Evolutionary conservation across 2,113 vertebrate genomes (phyloP), one percentile per base, ranked within the genome.

Genomic region (Notechis scutatus): DNA sequence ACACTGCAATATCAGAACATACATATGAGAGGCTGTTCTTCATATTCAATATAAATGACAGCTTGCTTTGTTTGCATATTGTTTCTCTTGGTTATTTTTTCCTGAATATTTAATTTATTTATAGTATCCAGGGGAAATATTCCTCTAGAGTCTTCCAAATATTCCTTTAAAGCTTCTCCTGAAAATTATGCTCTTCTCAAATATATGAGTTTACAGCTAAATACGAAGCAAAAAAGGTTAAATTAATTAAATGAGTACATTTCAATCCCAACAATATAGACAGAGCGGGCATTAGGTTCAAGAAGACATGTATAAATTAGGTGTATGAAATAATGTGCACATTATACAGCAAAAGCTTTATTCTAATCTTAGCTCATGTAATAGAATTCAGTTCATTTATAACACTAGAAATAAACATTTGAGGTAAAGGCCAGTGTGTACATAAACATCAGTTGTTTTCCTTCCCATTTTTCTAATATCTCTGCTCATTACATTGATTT

Each of bases 1-100:
- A 99, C 7, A 97, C 99, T 99, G 95, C 2, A 90, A 95, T 12
- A 92, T 91, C 95, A 87, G 74, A 90, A 92, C 52, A 96, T 10
- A 64, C 1, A 74, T 0, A 0, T 0, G 15, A 11, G 21, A 4
- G 24, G 29, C 12, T 29, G 26, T 34, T 89, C 11, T 52, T 87
- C 47, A n/a, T 29, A 87, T 42, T 81, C 34, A 81, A 42, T 81
- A 81, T 34, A 81, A 39, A 81, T 21, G 10, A 45, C 23, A 86
- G 85, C 42, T 85, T 39, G 6, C 39, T 86, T 47, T 81, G n/a
- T 81, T 74, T 74, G 15, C 3, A 1, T 20, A 74, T 39, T 42
- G 12, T 85, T 23, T 15, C 61, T 64, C 15, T 92, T 59, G 29
- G 34, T 81, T 90, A 64, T 64, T 69, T 42, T 45, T 39, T 47